Evolutionary conservation across 2,888 invertebrate genomes (phyloP).

Genomic region (Villa cingulata): DNA sequence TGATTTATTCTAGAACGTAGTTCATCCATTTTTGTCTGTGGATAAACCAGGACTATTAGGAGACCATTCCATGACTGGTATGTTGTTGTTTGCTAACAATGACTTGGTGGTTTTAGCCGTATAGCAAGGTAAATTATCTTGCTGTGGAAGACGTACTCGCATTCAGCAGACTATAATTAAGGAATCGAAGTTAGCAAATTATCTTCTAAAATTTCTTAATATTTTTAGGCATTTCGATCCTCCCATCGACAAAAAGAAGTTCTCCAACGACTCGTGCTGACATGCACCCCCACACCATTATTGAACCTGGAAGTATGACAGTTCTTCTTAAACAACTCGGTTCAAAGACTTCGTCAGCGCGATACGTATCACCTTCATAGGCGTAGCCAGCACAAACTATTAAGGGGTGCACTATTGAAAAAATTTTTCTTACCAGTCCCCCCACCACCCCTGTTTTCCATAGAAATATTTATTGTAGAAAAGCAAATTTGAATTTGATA

Average conservation of each 20-base stretch:
- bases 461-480: too few species aligned
- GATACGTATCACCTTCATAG: too few species aligned
- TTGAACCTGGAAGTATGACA: constrained; percentile 10
- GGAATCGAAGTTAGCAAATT: background rate
- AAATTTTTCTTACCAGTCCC: too few species aligned
- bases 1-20: too few species aligned
- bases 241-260: background rate
- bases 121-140: background rate
- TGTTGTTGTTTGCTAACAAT: background rate
- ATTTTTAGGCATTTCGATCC: background rate
- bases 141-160: background rate
- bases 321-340: constrained; percentile 9
- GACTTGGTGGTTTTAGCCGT: background rate
- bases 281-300: constrained; percentile 12
- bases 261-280: constrained; percentile 2
- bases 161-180: background rate
- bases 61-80: background rate
- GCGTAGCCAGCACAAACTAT: too few species aligned
- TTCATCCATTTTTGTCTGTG: background rate
- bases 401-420: too few species aligned
- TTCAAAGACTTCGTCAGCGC: constrained; percentile 7
- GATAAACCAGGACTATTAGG: background rate
- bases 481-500: too few species aligned
- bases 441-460: too few species aligned
- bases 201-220: too few species aligned